A percentile compares a stretch with the other conserved stretches of the same genome.
These are phyloP conservation scores for Lepidurus apus DNA, from an alignment of 1,140 invertebrate species.

Conservation along the genomic window DNA sequence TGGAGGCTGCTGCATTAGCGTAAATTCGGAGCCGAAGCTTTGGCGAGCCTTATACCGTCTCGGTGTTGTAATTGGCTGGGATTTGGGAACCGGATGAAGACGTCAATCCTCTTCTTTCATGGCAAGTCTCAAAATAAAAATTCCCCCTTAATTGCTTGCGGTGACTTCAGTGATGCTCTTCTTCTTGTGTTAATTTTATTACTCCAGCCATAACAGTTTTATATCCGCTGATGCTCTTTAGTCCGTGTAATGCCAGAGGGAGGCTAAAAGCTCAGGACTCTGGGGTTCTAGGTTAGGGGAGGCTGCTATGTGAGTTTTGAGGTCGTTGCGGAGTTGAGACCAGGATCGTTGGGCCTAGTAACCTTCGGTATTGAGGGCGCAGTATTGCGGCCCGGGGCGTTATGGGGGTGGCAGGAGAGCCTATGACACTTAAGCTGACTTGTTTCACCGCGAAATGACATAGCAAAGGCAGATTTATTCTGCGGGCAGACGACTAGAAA, in stretches of 20 bases:
- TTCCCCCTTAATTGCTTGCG: background rate
- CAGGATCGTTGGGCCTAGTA: background rate
- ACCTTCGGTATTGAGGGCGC: background rate
- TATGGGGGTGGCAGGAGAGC: background rate
- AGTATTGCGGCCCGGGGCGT: background rate
- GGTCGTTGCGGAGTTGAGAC: background rate
- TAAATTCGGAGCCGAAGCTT: background rate
- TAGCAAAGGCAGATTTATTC: conserved; percentile 6
- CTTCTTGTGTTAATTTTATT: background rate
- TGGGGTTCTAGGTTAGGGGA: too few species aligned
- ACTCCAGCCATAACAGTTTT: too few species aligned
- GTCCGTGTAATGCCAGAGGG: too few species aligned
- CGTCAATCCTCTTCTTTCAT: background rate
- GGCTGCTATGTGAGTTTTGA: too few species aligned
- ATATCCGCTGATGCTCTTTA: too few species aligned
- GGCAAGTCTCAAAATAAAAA: background rate
- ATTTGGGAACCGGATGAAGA: conserved; percentile 21
- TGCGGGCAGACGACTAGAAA: background rate
- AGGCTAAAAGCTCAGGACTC: too few species aligned
- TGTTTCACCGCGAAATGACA: background rate
- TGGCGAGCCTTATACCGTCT: conserved; percentile 11
- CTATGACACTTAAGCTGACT: background rate
- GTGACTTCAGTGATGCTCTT: too few species aligned
- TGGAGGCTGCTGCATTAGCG: conserved; percentile 17
- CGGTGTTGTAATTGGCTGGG: conserved; percentile 17